Base-by-base conservation (phyloP, 2,888 invertebrate genomes). In the Drosophila formosana region DNA sequence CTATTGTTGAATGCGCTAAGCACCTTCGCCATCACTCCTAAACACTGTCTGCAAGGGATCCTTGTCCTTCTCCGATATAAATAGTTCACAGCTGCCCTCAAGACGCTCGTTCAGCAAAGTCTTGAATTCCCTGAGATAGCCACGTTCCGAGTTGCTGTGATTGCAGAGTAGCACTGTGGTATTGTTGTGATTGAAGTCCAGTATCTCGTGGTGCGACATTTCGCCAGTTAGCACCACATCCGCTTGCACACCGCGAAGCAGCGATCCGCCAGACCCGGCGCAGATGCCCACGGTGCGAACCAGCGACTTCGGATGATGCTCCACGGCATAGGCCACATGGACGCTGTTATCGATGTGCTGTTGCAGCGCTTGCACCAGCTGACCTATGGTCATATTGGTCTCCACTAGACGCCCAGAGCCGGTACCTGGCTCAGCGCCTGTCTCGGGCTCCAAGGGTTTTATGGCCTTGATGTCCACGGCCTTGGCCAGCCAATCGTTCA, bases 141-240 rank as follows among this genome's bases (percentile, higher is more conserved):
- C 98, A 70, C 98, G 94, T 92, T 99, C 99, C 0, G 98, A 97
- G 93, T 98, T 97, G 41, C 97, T 97, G 92, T 99, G 98, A 92
- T 98, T 98, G 74, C 97, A 97, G 18, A 98, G 93, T 85, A 98
- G 96, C 0, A 98, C 98, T 63, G 95, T 95, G 13, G 94, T 94
- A 30, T 96, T 96, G 60, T 94, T 95, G 83, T 97, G 97, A 26
- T 95, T 94, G 0, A 97, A 97, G 88, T 98, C 97, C 37, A 99
- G 93, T 1, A 98, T 93, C 77, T 98, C 98, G 90, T 99, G 99
- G 92, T 99, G 99, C 1, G 96, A 94, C 98, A 99, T 98, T 94
- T 99, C 99, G 7, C 95, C 97, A 13, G 98, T 98, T 37, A 99
- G 91, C 87, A 96, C 97, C 11, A 99, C 93, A 93, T 98, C 97